Percentiles rank a stretch among this genome's conserved stretches.
Evolutionary conservation across 2,888 invertebrate species (phyloP).

Genomic region (Acanthococcus lagerstroemiae): DNA sequence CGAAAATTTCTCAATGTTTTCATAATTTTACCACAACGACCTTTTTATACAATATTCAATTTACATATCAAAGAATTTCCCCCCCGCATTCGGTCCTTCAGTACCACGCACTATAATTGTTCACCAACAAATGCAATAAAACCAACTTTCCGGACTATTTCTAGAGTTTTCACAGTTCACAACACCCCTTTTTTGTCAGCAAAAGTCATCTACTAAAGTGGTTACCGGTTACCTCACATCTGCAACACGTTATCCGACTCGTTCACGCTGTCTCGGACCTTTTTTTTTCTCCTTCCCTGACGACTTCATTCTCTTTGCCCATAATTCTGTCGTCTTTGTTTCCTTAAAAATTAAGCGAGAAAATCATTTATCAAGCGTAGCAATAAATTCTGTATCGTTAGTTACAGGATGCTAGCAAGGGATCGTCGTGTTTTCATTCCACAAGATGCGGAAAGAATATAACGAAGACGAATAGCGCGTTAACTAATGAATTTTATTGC

Average conservation of each 20-base stretch:
- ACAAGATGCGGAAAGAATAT: background rate
- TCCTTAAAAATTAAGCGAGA: conserved; percentile 2
- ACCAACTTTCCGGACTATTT: no score
- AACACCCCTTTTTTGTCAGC: conserved; percentile 3
- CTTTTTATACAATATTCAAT: no score
- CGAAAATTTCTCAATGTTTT: no score
- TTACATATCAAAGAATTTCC: no score
- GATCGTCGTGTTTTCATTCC: no score
- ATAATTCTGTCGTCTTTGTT: conserved; percentile 14
- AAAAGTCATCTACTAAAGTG: conserved; percentile 1
- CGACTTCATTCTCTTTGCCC: background rate
- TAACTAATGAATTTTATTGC: conserved; percentile 2
- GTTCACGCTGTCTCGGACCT: conserved; percentile 2
- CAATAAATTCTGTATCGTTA: background rate
- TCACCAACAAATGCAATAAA: no score
- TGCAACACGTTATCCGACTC: conserved; percentile 12
- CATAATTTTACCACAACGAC: no score
- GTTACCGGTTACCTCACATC: background rate
- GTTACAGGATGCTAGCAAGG: background rate
- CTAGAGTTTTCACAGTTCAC: background rate
- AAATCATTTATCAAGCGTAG: conserved; percentile 5
- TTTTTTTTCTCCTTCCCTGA: background rate
- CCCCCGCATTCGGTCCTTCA: no score
- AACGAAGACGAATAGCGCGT: background rate
- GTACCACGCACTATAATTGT: no score